A percentile compares a stretch with the other conserved stretches of the same genome.
These are phyloP conservation scores for Tortrix viridana DNA, from an alignment of 2,888 invertebrate species.

Conservation along the genomic window DNA sequence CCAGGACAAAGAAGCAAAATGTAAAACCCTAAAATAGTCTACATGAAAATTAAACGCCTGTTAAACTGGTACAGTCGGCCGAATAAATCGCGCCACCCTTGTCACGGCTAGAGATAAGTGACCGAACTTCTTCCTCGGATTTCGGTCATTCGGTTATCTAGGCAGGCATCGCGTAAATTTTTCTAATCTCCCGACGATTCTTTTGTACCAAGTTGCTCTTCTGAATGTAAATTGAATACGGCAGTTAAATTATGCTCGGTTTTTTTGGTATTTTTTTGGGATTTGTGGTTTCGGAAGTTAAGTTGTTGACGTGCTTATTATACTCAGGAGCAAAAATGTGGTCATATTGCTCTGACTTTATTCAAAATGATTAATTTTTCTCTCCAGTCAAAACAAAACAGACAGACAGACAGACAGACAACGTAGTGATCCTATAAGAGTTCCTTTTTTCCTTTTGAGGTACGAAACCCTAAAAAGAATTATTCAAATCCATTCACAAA, in stretches of 20 bases:
- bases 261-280: constrained; percentile 11
- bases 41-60: constrained; percentile 18
- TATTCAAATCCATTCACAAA: too few species aligned
- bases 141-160: constrained; percentile 56
- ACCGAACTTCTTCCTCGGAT: constrained; percentile 58
- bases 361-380: too few species aligned
- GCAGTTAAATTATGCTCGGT: constrained; percentile 35
- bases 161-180: constrained; percentile 66
- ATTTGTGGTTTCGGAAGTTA: constrained; percentile 2
- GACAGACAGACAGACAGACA: too few species aligned
- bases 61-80: constrained; percentile 31
- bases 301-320: too few species aligned
- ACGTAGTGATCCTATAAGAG: too few species aligned
- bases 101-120: constrained; percentile 63
- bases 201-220: constrained; percentile 42
- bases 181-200: constrained; percentile 65
- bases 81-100: constrained; percentile 44
- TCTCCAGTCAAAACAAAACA: too few species aligned
- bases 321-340: too few species aligned
- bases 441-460: too few species aligned
- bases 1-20: background rate
- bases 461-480: too few species aligned
- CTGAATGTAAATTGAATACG: constrained; percentile 50
- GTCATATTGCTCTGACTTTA: too few species aligned
- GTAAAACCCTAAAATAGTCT: constrained; percentile 2